phyloP scores from a whole-genome alignment of 2,888 invertebrate species.

The Eupelmus urozonus region DNA sequence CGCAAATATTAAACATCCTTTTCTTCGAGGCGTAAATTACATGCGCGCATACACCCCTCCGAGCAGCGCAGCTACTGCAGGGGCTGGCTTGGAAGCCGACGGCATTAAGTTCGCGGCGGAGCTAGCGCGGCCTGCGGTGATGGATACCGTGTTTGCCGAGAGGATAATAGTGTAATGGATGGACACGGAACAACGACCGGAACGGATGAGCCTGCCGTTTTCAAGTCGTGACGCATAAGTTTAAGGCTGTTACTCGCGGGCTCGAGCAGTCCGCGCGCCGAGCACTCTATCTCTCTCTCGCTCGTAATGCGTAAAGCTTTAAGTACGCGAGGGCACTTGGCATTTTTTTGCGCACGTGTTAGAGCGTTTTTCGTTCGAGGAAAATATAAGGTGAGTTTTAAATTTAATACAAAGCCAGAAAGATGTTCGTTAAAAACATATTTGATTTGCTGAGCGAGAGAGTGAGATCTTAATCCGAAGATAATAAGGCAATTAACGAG shows the following conservation, averaged over 20 bases:
- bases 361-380: too few relatives aligned
- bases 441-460: constrained; percentile 23
- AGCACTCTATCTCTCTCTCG: neutral
- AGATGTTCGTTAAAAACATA: neutral
- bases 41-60: constrained; percentile 12
- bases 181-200: constrained; percentile 70
- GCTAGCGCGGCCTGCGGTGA: constrained; percentile 53
- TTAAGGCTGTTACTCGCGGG: constrained; percentile 41
- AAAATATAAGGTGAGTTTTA: neutral
- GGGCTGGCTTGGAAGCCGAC: neutral
- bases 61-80: constrained; percentile 1
- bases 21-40: constrained; percentile 62
- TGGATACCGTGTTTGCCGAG: constrained; percentile 71
- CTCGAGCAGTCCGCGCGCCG: neutral
- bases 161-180: constrained; percentile 74
- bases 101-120: constrained; percentile 62
- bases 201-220: constrained; percentile 65
- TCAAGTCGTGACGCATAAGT: constrained; percentile 54
- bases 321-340: too few relatives aligned
- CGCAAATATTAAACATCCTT: constrained; percentile 60
- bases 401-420: too few relatives aligned
- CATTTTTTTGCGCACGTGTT: too few relatives aligned
- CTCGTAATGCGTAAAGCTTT: neutral
- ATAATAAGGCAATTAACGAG: constrained; percentile 35
- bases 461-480: constrained; percentile 33